A percentile compares a stretch with the other conserved stretches of the same genome.
phyloP scores from a whole-genome alignment of 2,113 vertebrate species.

The Callocephalon fimbriatum region DNA sequence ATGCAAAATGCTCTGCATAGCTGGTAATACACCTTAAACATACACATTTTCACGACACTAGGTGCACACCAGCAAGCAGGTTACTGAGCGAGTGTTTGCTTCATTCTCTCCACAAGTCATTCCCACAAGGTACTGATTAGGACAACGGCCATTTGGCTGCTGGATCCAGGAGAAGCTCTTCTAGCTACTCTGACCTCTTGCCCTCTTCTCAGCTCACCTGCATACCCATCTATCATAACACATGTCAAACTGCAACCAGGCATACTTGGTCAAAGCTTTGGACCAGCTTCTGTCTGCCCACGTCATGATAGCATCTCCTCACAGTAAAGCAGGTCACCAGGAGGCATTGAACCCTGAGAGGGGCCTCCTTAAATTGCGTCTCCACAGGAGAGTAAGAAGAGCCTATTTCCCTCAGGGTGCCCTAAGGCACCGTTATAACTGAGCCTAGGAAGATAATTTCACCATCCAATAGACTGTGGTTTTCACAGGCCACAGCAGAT shows the following conservation, averaged over 20 bases:
- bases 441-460: conserved; percentile 14
- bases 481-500: conserved; percentile 24
- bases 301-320: neutral
- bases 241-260: neutral
- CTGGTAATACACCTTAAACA: neutral
- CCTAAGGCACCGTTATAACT: neutral
- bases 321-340: neutral
- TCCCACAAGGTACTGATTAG: neutral
- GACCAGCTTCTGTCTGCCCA: neutral
- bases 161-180: neutral
- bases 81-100: neutral
- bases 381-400: neutral
- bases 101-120: neutral
- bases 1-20: neutral
- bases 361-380: neutral
- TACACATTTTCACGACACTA: neutral
- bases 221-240: neutral
- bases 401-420: neutral
- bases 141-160: neutral
- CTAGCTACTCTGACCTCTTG: neutral
- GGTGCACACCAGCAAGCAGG: neutral
- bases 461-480: neutral
- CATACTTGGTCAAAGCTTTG: neutral
- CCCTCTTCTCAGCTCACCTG: neutral
- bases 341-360: neutral